Evolutionary conservation across 2,113 vertebrate species (phyloP).

Genomic region (Synchiropus splendidus): DNA sequence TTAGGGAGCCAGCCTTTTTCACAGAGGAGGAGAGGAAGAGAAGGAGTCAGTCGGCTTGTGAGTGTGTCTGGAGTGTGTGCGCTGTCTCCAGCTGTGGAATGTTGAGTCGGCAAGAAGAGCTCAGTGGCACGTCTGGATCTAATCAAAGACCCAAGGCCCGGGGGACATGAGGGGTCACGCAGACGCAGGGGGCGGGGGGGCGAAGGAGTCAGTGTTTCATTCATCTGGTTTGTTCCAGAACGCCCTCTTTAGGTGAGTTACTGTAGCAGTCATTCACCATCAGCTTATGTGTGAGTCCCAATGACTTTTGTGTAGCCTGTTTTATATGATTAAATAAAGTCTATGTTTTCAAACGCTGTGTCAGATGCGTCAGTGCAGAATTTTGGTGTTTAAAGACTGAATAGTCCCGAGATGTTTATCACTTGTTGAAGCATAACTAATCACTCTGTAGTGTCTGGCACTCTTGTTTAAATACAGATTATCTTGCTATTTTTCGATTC

Average conservation of each 20-base stretch:
- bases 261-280: conserved; percentile 16
- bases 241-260: conserved; percentile 52
- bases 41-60: conserved; percentile 13
- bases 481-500: too few species aligned
- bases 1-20: conserved; percentile 4
- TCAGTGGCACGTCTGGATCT: conserved; percentile 66
- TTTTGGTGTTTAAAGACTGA: too few species aligned
- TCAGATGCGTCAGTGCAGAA: neutral
- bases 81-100: conserved; percentile 64
- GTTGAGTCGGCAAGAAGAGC: conserved; percentile 68
- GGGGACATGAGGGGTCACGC: neutral
- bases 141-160: conserved; percentile 46
- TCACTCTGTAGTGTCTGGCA: too few species aligned
- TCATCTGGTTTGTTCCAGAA: conserved; percentile 4
- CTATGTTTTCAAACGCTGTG: conserved; percentile 49
- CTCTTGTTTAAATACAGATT: too few species aligned
- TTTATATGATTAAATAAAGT: conserved; percentile 52
- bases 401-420: too few species aligned
- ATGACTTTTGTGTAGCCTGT: too few species aligned
- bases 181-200: neutral
- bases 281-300: too few species aligned
- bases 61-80: conserved; percentile 10
- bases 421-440: too few species aligned
- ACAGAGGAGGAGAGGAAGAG: conserved; percentile 33
- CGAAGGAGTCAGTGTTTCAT: conserved; percentile 23